These are phyloP conservation scores for Subanguina moxae DNA, from an alignment of 1,140 invertebrate species.

Conservation along the genomic window DNA sequence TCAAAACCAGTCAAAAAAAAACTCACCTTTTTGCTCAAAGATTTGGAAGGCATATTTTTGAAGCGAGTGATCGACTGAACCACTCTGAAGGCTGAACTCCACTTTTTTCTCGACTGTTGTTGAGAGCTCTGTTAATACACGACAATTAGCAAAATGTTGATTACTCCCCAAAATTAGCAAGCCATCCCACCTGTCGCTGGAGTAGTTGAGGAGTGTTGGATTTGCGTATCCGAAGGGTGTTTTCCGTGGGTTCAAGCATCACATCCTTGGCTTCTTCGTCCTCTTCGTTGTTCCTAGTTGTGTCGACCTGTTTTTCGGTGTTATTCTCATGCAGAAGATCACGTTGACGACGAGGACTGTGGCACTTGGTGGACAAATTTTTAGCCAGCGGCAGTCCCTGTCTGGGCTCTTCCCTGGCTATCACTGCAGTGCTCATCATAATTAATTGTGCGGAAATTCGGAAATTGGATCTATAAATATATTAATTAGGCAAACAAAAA, in stretches of 20 bases:
- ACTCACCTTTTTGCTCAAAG: too few relatives aligned
- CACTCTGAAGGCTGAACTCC: constrained; percentile 39
- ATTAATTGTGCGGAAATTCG: too few relatives aligned
- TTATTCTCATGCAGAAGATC: background rate
- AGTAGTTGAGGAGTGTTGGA: background rate
- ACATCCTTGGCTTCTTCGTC: constrained; percentile 2
- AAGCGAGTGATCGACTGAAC: constrained; percentile 40
- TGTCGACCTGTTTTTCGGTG: background rate
- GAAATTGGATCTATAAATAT: too few relatives aligned
- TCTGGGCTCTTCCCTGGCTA: background rate
- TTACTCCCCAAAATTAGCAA: too few relatives aligned
- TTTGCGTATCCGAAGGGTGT: background rate
- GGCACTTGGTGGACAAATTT: background rate
- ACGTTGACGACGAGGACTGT: background rate
- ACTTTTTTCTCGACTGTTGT: constrained; percentile 21
- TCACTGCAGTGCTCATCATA: background rate
- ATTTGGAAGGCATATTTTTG: constrained; percentile 31
- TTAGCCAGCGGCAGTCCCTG: background rate
- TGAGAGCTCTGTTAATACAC: background rate
- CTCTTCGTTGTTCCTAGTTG: background rate
- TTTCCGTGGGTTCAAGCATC: background rate
- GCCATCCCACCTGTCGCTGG: background rate
- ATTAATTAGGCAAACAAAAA: too few relatives aligned
- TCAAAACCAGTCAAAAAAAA: too few relatives aligned
- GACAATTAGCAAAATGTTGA: too few relatives aligned